Percentiles rank a stretch among this genome's conserved stretches.
These are phyloP conservation scores for Epistrophe grossulariae DNA, from an alignment of 2,888 invertebrate species.

Conservation along the genomic window DNA sequence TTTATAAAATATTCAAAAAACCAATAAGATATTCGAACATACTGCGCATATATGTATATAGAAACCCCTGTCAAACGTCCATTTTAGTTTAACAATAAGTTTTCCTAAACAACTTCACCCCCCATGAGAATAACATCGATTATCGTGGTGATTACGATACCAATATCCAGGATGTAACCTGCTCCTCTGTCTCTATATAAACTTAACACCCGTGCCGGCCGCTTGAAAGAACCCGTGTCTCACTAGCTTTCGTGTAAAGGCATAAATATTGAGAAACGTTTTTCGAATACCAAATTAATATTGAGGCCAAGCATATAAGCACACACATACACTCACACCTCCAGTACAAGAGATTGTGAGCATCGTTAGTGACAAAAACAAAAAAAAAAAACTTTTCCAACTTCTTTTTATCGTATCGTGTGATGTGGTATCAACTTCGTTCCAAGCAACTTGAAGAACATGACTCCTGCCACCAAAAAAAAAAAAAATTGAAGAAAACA, in stretches of 20 bases:
- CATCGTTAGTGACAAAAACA: slow-evolving; percentile 10
- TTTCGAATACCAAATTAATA: slow-evolving; percentile 62
- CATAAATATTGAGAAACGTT: slow-evolving; percentile 70
- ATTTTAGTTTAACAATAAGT: slow-evolving; percentile 25
- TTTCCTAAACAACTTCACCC: slow-evolving; percentile 30
- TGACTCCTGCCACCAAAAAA: slow-evolving; percentile 48
- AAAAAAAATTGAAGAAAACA: slow-evolving; percentile 25
- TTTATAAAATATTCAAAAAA: slow-evolving; percentile 5
- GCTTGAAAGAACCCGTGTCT: slow-evolving; percentile 41
- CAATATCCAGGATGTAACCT: slow-evolving; percentile 20
- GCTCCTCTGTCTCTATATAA: slow-evolving; percentile 9
- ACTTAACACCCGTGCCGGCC: slow-evolving; percentile 19
- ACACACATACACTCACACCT: not conserved
- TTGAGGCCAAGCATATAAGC: slow-evolving; percentile 18
- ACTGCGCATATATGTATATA: not conserved
- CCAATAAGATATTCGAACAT: not conserved
- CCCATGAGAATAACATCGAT: slow-evolving; percentile 43
- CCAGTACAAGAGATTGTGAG: slow-evolving; percentile 5
- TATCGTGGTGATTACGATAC: slow-evolving; percentile 57
- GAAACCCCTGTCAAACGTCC: not conserved
- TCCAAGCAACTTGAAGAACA: slow-evolving; percentile 62
- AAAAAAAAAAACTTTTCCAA: slow-evolving; percentile 25
- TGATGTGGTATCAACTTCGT: slow-evolving; percentile 52
- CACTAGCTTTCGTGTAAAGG: slow-evolving; percentile 51
- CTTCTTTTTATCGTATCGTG: slow-evolving; percentile 48